These are phyloP conservation scores for Mirounga angustirostris DNA, from an alignment of 2,113 vertebrate genomes.

Conservation along the genomic window DNA sequence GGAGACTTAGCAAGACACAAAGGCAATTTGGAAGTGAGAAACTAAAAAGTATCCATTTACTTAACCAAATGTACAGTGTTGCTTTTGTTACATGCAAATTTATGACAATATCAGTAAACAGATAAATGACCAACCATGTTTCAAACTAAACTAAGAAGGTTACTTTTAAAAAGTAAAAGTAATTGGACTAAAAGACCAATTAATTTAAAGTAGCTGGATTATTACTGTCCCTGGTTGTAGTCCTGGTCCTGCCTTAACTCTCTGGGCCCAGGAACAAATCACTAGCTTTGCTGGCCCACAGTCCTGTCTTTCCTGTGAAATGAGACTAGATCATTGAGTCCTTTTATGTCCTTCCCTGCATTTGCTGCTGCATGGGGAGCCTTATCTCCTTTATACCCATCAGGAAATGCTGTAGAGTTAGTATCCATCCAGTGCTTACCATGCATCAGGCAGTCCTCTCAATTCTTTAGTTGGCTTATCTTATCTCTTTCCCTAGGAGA, in stretches of 20 bases:
- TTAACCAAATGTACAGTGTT: background rate
- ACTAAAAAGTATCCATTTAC: background rate
- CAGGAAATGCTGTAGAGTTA: background rate
- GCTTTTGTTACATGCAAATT: background rate
- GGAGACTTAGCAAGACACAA: background rate
- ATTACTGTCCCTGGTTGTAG: background rate
- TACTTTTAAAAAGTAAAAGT: background rate
- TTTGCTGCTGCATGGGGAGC: fast-evolving
- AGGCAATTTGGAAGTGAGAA: background rate
- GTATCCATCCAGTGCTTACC: background rate
- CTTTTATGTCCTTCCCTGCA: background rate
- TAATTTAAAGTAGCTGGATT: background rate
- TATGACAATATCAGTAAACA: background rate
- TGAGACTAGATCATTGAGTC: background rate
- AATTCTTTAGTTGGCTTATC: background rate
- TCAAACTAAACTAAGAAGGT: background rate
- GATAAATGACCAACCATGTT: background rate
- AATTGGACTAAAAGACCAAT: background rate
- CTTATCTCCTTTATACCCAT: background rate
- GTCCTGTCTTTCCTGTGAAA: background rate
- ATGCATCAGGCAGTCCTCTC: background rate
- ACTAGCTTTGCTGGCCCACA: background rate
- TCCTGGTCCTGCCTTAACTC: background rate
- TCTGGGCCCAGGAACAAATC: background rate
- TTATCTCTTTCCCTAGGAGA: background rate